Evolutionary conservation across 1,140 invertebrate species (phyloP).

Genomic region (Drosophila quadrilineata): DNA sequence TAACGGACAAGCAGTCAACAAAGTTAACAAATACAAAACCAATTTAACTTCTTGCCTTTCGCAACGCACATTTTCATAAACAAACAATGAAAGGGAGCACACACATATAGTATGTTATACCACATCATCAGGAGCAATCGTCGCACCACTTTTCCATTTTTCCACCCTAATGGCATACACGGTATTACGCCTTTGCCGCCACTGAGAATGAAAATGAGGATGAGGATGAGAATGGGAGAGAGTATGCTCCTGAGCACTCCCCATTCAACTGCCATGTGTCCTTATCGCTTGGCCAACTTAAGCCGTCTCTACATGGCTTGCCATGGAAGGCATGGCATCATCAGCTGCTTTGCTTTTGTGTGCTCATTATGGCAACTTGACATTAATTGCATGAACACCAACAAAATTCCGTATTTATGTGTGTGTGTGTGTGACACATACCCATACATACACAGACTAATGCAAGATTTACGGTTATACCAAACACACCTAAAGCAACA

Average conservation of each 20-base stretch:
- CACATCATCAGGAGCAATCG: no score
- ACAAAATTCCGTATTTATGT: constrained; percentile 33
- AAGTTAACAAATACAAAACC: constrained; percentile 75
- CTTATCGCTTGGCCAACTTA: constrained; percentile 22
- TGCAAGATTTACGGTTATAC: background rate
- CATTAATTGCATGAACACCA: constrained; percentile 68
- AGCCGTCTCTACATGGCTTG: constrained; percentile 11
- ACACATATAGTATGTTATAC: background rate
- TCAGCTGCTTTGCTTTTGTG: constrained; percentile 60
- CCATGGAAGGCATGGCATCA: constrained; percentile 54
- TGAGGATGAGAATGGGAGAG: no score
- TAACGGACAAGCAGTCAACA: constrained; percentile 57
- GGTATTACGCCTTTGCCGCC: constrained; percentile 13
- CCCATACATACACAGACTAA: background rate
- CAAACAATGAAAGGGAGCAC: constrained; percentile 48
- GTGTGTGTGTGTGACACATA: constrained; percentile 15
- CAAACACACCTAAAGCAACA: no score
- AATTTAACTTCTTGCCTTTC: constrained; percentile 77
- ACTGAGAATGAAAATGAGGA: no score
- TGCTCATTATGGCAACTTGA: constrained; percentile 73
- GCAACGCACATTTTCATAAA: constrained; percentile 62
- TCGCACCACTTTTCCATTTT: no score
- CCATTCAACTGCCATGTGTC: background rate
- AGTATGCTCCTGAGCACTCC: no score
- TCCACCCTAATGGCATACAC: constrained; percentile 3